These are phyloP conservation scores for Syngnathus typhle DNA, from an alignment of 2,113 vertebrate genomes.

Conservation along the genomic window DNA sequence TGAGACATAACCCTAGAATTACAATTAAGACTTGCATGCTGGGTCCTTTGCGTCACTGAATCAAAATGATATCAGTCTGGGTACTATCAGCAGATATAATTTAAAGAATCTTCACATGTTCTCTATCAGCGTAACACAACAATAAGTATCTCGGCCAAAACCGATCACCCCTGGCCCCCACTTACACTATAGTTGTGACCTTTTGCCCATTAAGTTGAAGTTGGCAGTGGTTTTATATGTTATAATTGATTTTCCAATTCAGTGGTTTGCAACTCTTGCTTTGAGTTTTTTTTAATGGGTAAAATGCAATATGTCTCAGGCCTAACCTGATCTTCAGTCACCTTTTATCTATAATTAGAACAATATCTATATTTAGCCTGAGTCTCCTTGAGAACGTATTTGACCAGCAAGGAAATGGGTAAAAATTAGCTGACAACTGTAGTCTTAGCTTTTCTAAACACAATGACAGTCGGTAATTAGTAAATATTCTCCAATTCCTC, in stretches of 20 bases:
- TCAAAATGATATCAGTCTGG: constrained; percentile 2
- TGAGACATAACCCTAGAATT: constrained; percentile 49
- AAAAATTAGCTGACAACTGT: constrained; percentile 51
- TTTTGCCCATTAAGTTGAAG: constrained; percentile 36
- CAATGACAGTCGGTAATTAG: constrained; percentile 55
- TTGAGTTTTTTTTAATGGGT: constrained; percentile 44
- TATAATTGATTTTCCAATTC: constrained; percentile 55
- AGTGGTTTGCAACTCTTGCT: constrained; percentile 22
- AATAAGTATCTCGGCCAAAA: constrained; percentile 21
- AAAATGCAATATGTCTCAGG: constrained; percentile 37
- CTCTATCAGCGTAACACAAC: constrained; percentile 11
- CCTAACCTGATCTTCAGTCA: constrained; percentile 29
- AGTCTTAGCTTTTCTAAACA: constrained; percentile 31
- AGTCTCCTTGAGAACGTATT: constrained; percentile 27
- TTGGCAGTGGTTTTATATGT: constrained; percentile 39
- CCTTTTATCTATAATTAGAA: constrained; percentile 33
- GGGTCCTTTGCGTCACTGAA: background rate
- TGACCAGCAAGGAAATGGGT: constrained; percentile 48
- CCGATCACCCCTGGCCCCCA: background rate
- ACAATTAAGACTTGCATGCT: background rate
- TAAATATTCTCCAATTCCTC: constrained; percentile 37
- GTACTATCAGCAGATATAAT: constrained; percentile 7
- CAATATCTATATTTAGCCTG: constrained; percentile 44
- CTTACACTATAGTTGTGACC: constrained; percentile 22
- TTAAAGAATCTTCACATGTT: constrained; percentile 7